phyloP scores from a whole-genome alignment of 2,888 invertebrate genomes.

The Drosophila paracracens region DNA sequence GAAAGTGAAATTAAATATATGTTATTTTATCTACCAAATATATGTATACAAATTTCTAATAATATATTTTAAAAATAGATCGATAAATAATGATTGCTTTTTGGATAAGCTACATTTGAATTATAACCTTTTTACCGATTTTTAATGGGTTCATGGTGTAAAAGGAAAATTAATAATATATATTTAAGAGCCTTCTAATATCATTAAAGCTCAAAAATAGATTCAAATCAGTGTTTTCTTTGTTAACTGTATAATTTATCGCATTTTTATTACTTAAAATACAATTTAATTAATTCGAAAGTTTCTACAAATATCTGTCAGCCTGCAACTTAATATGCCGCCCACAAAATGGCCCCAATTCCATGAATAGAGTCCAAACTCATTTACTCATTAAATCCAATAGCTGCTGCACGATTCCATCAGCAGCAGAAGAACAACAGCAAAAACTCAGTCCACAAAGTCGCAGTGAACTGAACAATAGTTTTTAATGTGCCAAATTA shows the following conservation, averaged over 20 bases:
- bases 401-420: slow-evolving; percentile 55
- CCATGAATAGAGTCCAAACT: slow-evolving; percentile 26
- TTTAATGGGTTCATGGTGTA: no score
- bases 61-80: not conserved
- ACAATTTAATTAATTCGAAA: slow-evolving; percentile 40
- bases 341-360: slow-evolving; percentile 45
- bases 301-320: not conserved
- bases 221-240: not conserved
- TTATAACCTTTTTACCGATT: fast-evolving
- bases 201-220: not conserved
- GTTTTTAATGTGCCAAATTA: slow-evolving; percentile 78
- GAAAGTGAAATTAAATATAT: not conserved
- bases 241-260: not conserved
- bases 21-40: not conserved
- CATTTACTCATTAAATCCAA: slow-evolving; percentile 70
- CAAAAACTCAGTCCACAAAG: slow-evolving; percentile 11
- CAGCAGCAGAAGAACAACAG: slow-evolving; percentile 3
- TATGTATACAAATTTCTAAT: not conserved
- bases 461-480: slow-evolving; percentile 57
- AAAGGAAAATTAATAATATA: not conserved
- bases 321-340: slow-evolving; percentile 36
- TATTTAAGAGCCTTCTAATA: not conserved
- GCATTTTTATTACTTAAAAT: slow-evolving; percentile 1
- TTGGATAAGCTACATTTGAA: not conserved
- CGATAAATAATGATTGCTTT: not conserved